Base-by-base conservation (phyloP, 1,140 invertebrate species). In the Apis laboriosa region DNA sequence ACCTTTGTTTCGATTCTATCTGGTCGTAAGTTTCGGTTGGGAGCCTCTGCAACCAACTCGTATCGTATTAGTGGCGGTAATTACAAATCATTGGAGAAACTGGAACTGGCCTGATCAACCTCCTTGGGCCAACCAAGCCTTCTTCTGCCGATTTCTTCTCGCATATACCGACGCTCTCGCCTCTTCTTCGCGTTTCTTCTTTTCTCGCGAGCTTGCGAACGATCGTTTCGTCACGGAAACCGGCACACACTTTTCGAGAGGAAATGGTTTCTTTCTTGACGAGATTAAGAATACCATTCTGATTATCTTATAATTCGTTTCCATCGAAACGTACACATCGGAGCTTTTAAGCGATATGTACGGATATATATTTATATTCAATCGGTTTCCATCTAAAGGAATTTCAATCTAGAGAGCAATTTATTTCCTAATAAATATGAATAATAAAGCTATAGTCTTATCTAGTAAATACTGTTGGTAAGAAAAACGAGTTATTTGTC, bases 41-140 rank as follows among this genome's bases (percentile, higher is more conserved):
- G 77, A 89, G 75, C 79, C 83, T 67, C 86, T 84, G 83, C 24
- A 51, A 61, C 34, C 64, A 70, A 68, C 55, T 88, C 34, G 75
- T 88, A 90, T 88, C 89, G 75, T 86, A 90, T 90, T 90, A 88
- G 71, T 55, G 79, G 78, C 86, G 82, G 87, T 90, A 91, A 92
- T 92, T 92, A 91, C 91, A 91, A 92, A 92, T 90, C 90, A 90
- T 77, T 82, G 86, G 78, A 86, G 83, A 68, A 88, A 85, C 75
- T 60, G 75, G 72, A 87, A 82, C 61, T 63, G 82, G 74, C 81
- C 75, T 24, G 60, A 34, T 11, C 61, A 84, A 75, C 75, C 84
- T 77, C 73, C 72, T 67, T 53, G 66, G 34, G 34, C 74, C 58
- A 21, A 43, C 34, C 34, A 4, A 43, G 34, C 5, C 34, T 43